Percentiles rank a stretch among this genome's conserved stretches.
phyloP scores from a whole-genome alignment of 2,888 invertebrate genomes.

The Pachydiplax longipennis region DNA sequence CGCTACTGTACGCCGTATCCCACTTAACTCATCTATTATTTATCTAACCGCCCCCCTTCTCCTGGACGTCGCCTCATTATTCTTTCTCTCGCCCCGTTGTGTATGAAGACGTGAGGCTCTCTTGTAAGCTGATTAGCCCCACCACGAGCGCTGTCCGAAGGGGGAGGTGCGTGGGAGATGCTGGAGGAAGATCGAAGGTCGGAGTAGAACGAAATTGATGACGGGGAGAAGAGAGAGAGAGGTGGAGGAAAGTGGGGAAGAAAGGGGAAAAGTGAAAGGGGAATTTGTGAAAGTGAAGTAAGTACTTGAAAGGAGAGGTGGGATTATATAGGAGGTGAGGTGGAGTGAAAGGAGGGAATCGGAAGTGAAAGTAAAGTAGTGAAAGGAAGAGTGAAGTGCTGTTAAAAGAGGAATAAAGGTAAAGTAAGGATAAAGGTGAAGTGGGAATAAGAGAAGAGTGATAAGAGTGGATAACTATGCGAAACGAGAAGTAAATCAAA shows the following conservation, averaged over 20 bases:
- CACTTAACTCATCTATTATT: conserved; percentile 1
- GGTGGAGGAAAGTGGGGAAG: background rate
- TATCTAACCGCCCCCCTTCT: background rate
- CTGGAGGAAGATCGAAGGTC: background rate
- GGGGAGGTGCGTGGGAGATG: background rate
- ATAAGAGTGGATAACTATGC: background rate
- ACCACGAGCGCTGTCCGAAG: background rate
- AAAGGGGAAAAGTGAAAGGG: background rate
- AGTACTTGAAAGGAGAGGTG: no score
- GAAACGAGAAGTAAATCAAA: background rate
- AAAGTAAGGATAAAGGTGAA: background rate
- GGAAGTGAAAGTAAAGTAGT: no score
- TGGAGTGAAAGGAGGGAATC: no score
- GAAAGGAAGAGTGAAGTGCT: no score
- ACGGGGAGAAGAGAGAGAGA: background rate
- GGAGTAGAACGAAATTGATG: background rate
- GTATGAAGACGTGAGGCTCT: background rate
- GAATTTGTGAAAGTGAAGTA: background rate
- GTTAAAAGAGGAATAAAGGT: no score
- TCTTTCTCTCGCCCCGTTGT: background rate
- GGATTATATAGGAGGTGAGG: no score
- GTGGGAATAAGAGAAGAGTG: background rate
- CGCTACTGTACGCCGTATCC: background rate
- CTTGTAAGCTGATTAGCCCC: conserved; percentile 1
- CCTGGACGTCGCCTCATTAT: background rate